These are phyloP conservation scores for Centrocercus urophasianus DNA, from an alignment of 2,113 vertebrate species.

Conservation along the genomic window DNA sequence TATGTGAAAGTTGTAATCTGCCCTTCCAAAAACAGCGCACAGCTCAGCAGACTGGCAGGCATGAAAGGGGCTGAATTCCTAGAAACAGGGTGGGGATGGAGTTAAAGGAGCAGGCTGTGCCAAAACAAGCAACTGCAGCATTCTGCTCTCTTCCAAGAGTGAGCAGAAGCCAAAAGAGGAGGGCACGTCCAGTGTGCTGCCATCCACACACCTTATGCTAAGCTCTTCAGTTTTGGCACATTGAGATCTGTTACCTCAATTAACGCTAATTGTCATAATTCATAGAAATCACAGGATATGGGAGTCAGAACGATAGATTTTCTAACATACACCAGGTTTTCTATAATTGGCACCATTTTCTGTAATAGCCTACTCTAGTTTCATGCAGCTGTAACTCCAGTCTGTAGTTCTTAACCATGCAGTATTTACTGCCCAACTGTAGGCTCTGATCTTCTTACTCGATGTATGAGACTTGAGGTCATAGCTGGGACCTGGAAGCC, in stretches of 20 bases:
- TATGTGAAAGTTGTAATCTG: conserved; percentile 45
- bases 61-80: conserved; percentile 57
- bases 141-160: conserved; percentile 15
- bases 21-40: conserved; percentile 55
- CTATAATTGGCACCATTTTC: background rate
- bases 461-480: background rate
- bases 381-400: conserved; percentile 11
- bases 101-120: conserved; percentile 46
- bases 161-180: conserved; percentile 38
- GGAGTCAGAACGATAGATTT: background rate
- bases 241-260: conserved; percentile 25
- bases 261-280: conserved; percentile 39
- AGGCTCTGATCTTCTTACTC: background rate
- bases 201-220: background rate
- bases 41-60: conserved; percentile 52
- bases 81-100: conserved; percentile 68
- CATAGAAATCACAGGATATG: background rate
- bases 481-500: background rate
- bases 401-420: background rate
- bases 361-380: conserved; percentile 23
- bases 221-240: background rate
- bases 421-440: background rate
- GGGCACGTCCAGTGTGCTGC: background rate
- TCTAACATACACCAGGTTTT: background rate
- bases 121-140: conserved; percentile 59